Base-by-base conservation (phyloP, 2,888 invertebrate genomes). In the Drosophila monieri region DNA sequence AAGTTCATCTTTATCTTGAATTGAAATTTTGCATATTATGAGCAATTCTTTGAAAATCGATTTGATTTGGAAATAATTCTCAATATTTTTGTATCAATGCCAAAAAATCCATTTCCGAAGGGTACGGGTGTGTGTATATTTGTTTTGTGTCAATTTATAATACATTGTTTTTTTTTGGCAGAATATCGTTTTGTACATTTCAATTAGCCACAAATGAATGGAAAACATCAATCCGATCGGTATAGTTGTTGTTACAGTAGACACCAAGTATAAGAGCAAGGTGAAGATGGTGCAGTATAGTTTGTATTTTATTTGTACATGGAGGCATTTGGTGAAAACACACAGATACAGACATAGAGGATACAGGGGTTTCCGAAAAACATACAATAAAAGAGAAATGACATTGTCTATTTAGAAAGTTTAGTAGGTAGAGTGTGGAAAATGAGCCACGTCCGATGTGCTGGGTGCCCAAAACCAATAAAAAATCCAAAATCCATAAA, bases 21-120 rank as follows among this genome's bases (percentile, higher is more conserved):
- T 74, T 74, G 56, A 73, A 76, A 73, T 64, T 76, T 84, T 84
- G 77, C 74, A 88, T 79, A 73, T 85, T 89, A 55, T 87, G 78
- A 55, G 71, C 77, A 66, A 75, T 77, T 77, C 85, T 80, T 73
- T 51, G 14, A n/a, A 48, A 43, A 44, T 51, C 47, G 30, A 60
- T 60, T 61, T 61, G 47, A 54, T 54, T 76, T 60, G 69, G 48
- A 70, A 74, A 62, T 43, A 56, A 65, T 74, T 81, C 69, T 51
- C 53, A 55, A 65, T 57, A 57, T 65, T 67, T 77, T 80, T 84
- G 74, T 70, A 57, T 60, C 66, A 74, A 61, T 73, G 77, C 84
- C 86, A 86, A 88, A 65, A 76, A 87, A 72, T 74, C 74, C 69
- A 77, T 86, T 83, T 77, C 49, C 47, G 48, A 21, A 48, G 44